Evolutionary conservation across 2,797 vertebrate genomes (phyloP), one percentile per base, ranked within the genome.

Genomic region (Melanotaenia boesemani): DNA sequence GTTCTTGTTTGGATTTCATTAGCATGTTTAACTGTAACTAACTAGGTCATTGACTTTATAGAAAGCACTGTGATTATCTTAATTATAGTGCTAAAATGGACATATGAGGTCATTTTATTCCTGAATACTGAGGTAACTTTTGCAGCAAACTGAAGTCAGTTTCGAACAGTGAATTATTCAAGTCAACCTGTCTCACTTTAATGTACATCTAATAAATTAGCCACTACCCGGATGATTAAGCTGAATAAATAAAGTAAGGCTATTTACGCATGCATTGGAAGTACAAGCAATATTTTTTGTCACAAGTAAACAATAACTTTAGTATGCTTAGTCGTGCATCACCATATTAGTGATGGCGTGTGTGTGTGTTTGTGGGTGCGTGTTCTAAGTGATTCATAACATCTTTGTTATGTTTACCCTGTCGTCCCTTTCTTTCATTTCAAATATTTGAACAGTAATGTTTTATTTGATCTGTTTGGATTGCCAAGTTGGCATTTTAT

Each of bases 1-100:
- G 28, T 67, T 67, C 54, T 22, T 67, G 54, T 54, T 22, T 55
- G 22, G 64, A 39, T 67, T 52, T 28, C 52, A 44, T 7, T 39
- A 22, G 37, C 54, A 32, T 32, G 39, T 67, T n/a, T 16, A 13
- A 26, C 54, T 67, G 10, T 67, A 44, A 16, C 15, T 44, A 44
- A 16, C 15, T 18, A 44, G 41, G 41, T 44, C 41, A 44, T 44
- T 67, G 52, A 44, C 41, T 32, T 37, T 68, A 44, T 68, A 68
- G 41, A 59, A 39, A 68, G 12, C 30, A 39, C 54, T 57, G 5
- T 52, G 36, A 41, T 67, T 54, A 30, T 67, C 16, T 44, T 44
- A 6, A 15, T 4, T 67, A 57, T 30, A 48, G 55, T 34, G 55
- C 39, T 58, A 46, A 58, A 68, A 58, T 48, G n/a, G 22, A 68